Evolutionary conservation across 2,888 invertebrate genomes (phyloP).

Genomic region (Aplocera efformata): DNA sequence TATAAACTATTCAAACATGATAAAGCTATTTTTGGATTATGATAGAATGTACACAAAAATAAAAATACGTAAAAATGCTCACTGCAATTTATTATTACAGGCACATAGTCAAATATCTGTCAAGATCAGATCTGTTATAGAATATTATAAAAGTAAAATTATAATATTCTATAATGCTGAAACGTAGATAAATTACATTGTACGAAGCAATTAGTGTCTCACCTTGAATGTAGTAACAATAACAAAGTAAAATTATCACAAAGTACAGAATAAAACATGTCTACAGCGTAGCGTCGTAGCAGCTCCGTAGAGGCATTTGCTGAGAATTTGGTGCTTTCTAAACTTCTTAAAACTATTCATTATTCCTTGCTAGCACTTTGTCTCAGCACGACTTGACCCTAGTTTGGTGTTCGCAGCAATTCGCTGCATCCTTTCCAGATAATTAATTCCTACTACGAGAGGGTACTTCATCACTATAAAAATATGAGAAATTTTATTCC

Average conservation of each 20-base stretch:
- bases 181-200: slow-evolving; percentile 4
- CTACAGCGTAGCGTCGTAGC: slow-evolving; percentile 55
- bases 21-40: no score
- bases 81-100: no score
- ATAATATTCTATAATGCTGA: no score
- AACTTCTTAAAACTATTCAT: slow-evolving; percentile 75
- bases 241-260: slow-evolving; percentile 41
- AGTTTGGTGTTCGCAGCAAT: slow-evolving; percentile 45
- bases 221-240: slow-evolving; percentile 50
- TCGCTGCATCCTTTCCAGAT: slow-evolving; percentile 49
- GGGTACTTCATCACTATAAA: slow-evolving; percentile 22
- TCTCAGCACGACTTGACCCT: slow-evolving; percentile 50
- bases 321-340: slow-evolving; percentile 63
- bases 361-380: slow-evolving; percentile 70
- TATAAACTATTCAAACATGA: no score
- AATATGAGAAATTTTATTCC: slow-evolving; percentile 8
- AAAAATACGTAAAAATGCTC: no score
- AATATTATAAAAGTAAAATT: no score
- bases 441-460: slow-evolving; percentile 44
- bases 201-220: slow-evolving; percentile 28
- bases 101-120: no score
- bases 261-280: slow-evolving; percentile 61
- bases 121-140: no score
- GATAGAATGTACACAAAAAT: no score
- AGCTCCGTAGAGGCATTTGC: slow-evolving; percentile 48